Base-by-base conservation (phyloP, 2,113 vertebrate species). In the Sprattus sprattus region DNA sequence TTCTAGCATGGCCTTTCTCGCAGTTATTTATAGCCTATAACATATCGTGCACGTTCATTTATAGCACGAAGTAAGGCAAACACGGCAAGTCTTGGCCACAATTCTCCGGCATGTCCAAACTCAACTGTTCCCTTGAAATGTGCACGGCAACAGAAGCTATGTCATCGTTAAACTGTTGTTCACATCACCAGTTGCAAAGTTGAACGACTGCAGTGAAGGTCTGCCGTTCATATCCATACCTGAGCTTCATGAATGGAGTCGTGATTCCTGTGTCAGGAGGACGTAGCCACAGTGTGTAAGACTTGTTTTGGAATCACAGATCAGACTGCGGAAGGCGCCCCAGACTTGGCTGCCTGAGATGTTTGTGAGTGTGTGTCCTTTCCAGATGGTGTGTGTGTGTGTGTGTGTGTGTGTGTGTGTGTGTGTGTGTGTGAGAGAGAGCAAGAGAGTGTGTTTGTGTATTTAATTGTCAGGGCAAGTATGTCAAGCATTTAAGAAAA, bases 311-410 rank as follows among this genome's bases (percentile, higher is more conserved):
- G 81, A 85, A 46, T 4, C 15, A 9, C 25, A 52, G 67, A 32
- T 44, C 81, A n/a, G 13, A 39, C 32, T 81, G 52, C 16, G 57
- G 82, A 75, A 83, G 64, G 11, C 52, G 50, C 25, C 67, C 22
- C 25, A 60, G 49, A 82, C 45, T 82, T 86, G 81, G 39, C 39
- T 39, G 39, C 16, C 82, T 46, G 44, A 28, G 54, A 86, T 0
- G 85, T 86, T 75, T 82, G 25, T 67, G 18, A 22, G 2, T 52
- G 11, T 60, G 52, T 85, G 44, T 45, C 25, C 32, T n/a, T 57
- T 85, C 16, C 45, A 85, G 78, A 85, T 45, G 13, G 57, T 9
- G 11, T 46, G 52, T 49, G 67, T 67, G 45, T 15, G 46, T 2
- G 6, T 52, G 44, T 64, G 52, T 60, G 45, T 4, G 54, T 16